phyloP scores from a whole-genome alignment of 2,888 invertebrate species.

The Hydraecia micacea region DNA sequence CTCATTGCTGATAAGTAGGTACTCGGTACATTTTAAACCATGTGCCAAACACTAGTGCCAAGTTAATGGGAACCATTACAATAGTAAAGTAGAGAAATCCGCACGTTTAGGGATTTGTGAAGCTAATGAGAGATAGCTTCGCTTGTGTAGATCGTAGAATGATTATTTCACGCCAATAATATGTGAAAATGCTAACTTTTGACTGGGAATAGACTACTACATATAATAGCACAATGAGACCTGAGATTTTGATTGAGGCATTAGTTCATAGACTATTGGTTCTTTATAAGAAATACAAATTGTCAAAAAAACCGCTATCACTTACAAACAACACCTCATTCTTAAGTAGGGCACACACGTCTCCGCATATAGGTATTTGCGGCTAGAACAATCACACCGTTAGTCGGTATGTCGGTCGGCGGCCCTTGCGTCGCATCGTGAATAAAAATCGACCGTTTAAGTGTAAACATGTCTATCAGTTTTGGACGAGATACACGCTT shows the following conservation, averaged over 20 bases:
- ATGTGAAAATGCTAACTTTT: neutral
- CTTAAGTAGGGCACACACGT: conserved; percentile 78
- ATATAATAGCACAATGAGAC: neutral
- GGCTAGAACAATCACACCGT: conserved; percentile 86
- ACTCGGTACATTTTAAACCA: neutral
- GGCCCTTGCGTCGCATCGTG: conserved; percentile 70
- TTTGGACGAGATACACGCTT: conserved; percentile 2
- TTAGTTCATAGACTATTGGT: neutral
- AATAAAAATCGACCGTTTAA: conserved; percentile 58
- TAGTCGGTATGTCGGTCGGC: conserved; percentile 78
- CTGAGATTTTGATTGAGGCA: neutral
- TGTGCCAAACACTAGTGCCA: conserved; percentile 13
- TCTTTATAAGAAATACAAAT: neutral
- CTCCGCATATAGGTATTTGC: conserved; percentile 85
- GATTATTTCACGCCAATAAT: neutral
- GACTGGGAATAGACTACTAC: neutral
- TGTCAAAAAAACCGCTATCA: conserved; percentile 37
- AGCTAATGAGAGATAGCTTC: conserved; percentile 39
- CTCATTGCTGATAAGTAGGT: neutral
- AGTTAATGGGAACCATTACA: conserved; percentile 11
- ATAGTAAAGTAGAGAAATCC: conserved; percentile 43
- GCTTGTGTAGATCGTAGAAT: neutral
- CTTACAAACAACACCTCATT: conserved; percentile 37
- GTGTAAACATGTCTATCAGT: conserved; percentile 18
- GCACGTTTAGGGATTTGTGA: conserved; percentile 21